Evolutionary conservation across 2,113 vertebrate species (phyloP).

Genomic region (Perca fluviatilis): DNA sequence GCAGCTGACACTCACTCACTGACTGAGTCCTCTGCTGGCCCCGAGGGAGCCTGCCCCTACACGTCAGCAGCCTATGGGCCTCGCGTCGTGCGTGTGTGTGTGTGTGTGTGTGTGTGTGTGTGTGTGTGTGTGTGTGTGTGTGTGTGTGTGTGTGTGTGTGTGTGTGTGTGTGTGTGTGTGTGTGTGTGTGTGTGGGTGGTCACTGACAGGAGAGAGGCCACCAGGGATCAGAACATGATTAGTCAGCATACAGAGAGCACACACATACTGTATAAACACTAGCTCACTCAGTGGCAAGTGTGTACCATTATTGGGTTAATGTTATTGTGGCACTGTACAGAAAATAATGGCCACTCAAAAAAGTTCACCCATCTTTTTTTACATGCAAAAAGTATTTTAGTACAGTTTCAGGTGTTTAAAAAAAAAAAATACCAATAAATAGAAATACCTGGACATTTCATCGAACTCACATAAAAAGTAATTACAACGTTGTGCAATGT

Average conservation of each 20-base stretch:
- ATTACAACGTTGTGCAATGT: too few relatives aligned
- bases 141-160: constrained; percentile 8
- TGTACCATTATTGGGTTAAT: not conserved
- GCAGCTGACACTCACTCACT: constrained; percentile 40
- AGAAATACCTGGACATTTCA: too few relatives aligned
- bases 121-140: constrained; percentile 9
- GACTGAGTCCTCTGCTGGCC: not conserved
- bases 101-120: not conserved
- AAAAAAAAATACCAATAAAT: too few relatives aligned
- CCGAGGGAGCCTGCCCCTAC: not conserved
- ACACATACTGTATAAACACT: not conserved
- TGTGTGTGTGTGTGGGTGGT: constrained; percentile 24
- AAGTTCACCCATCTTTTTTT: not conserved
- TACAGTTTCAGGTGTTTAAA: not conserved
- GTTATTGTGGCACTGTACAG: not conserved
- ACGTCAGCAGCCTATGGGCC: not conserved
- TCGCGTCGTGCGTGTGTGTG: not conserved
- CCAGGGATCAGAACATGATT: constrained; percentile 19
- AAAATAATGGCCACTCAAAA: not conserved
- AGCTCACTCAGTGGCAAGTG: not conserved
- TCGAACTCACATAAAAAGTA: too few relatives aligned
- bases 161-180: not conserved
- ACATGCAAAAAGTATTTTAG: not conserved
- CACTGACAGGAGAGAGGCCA: constrained; percentile 8
- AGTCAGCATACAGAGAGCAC: constrained; percentile 22